Percentiles rank a stretch among this genome's conserved stretches.
phyloP scores from a whole-genome alignment of 2,797 vertebrate genomes.

The Alauda arvensis region DNA sequence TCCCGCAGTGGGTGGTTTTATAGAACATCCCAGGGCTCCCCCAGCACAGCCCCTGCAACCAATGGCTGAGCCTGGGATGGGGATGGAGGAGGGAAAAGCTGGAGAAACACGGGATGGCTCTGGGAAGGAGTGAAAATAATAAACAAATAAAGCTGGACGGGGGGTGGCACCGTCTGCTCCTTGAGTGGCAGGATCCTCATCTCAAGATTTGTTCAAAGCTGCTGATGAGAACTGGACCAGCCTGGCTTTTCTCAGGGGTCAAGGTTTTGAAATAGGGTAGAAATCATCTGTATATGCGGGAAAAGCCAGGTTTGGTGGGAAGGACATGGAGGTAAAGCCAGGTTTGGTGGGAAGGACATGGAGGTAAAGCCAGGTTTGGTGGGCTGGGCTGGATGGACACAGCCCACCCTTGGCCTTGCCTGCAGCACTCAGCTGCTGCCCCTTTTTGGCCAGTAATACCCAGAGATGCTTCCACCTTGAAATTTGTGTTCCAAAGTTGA shows the following conservation, averaged over 20 bases:
- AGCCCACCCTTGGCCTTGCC: neutral
- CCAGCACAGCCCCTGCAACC: neutral
- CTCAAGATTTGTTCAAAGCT: rapidly evolving
- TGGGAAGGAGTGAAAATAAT: neutral
- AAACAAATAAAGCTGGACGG: neutral
- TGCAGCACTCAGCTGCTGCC: neutral
- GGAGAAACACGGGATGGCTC: neutral
- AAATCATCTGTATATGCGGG: rapidly evolving
- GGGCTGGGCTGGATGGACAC: neutral
- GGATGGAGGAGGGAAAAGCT: neutral
- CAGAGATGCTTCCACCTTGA: neutral
- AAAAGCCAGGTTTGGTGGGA: neutral
- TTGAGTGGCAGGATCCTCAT: rapidly evolving
- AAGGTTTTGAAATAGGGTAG: no score
- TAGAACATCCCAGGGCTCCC: neutral
- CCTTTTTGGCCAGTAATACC: neutral
- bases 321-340: neutral
- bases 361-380: neutral
- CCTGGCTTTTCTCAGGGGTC: neutral
- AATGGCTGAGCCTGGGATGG: constrained; percentile 23
- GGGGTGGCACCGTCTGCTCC: neutral
- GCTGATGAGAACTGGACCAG: neutral
- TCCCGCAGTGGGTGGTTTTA: neutral
- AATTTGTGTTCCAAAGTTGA: rapidly evolving
- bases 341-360: neutral